phyloP scores from a whole-genome alignment of 2,113 vertebrate species.

The Sinocyclocheilus grahami region DNA sequence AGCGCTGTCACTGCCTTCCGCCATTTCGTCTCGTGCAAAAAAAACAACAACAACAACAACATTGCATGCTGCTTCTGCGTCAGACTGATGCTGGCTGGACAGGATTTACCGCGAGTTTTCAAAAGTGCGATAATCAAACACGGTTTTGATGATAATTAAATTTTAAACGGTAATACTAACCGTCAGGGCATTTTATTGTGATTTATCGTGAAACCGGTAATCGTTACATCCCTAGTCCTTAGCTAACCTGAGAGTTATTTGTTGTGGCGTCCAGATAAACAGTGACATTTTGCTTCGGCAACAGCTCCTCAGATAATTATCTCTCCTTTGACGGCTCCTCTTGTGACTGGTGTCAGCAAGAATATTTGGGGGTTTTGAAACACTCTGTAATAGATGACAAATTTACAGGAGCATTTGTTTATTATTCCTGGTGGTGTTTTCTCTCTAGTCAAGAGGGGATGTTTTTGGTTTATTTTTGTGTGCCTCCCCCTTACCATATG shows the following conservation, averaged over 20 bases:
- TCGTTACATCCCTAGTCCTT: constrained; percentile 5
- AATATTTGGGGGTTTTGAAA: constrained; percentile 16
- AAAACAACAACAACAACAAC: no score
- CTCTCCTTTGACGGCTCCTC: constrained; percentile 18
- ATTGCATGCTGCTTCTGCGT: no score
- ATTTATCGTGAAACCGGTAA: no score
- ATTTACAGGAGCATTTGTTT: constrained; percentile 29
- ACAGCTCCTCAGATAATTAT: constrained; percentile 45
- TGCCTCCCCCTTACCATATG: not conserved
- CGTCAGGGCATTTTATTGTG: no score
- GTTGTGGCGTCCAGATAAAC: constrained; percentile 55
- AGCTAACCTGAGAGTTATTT: constrained; percentile 65
- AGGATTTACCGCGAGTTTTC: no score
- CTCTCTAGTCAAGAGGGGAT: not conserved
- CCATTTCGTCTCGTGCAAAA: no score
- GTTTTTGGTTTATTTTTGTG: constrained; percentile 18
- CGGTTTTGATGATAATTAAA: no score
- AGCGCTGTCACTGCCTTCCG: no score
- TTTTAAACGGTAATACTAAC: no score
- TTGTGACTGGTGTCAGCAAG: not conserved
- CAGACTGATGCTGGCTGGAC: no score
- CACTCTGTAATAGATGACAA: constrained; percentile 5
- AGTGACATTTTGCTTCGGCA: constrained; percentile 56
- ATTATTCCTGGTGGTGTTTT: constrained; percentile 24
- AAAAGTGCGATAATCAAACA: no score